phyloP scores from a whole-genome alignment of 2,888 invertebrate genomes.

The Linhomoeus sp. region DNA sequence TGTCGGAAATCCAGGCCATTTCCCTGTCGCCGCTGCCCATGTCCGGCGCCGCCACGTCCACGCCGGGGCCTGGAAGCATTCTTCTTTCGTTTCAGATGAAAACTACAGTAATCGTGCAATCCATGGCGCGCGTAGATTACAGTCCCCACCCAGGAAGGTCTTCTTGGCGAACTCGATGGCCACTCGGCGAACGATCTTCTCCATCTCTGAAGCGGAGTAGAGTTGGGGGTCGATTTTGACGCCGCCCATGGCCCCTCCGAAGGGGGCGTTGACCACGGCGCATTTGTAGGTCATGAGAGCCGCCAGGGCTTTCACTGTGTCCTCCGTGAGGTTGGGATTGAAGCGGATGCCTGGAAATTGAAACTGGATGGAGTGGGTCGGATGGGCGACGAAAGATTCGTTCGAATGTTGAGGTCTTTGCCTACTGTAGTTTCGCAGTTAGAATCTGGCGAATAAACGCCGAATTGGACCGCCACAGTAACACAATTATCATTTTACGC shows the following conservation, averaged over 20 bases:
- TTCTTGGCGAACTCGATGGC: constrained; percentile 89
- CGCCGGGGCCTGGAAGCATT: constrained; percentile 56
- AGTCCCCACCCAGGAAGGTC: constrained; percentile 71
- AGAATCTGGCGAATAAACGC: no score
- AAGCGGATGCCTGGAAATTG: constrained; percentile 63
- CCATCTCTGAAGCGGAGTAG: constrained; percentile 75
- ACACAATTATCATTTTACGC: no score
- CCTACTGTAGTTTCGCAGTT: no score
- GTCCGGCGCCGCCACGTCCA: constrained; percentile 97
- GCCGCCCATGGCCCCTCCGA: constrained; percentile 71
- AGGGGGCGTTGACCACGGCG: constrained; percentile 93
- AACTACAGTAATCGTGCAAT: no score
- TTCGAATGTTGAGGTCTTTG: no score
- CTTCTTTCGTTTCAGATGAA: no score
- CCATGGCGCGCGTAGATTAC: constrained; percentile 36
- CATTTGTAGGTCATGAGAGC: constrained; percentile 98
- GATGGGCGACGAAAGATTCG: no score
- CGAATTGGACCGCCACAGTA: no score
- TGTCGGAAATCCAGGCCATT: constrained; percentile 97
- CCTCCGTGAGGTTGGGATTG: constrained; percentile 57
- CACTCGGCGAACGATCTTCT: constrained; percentile 82
- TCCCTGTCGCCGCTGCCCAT: constrained; percentile 93
- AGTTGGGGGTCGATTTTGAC: constrained; percentile 79
- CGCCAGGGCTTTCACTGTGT: constrained; percentile 85
- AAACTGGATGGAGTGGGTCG: not conserved